Conservation (phyloP, 2,113 vertebrate species). For the Gallinago jamesoni region DNA sequence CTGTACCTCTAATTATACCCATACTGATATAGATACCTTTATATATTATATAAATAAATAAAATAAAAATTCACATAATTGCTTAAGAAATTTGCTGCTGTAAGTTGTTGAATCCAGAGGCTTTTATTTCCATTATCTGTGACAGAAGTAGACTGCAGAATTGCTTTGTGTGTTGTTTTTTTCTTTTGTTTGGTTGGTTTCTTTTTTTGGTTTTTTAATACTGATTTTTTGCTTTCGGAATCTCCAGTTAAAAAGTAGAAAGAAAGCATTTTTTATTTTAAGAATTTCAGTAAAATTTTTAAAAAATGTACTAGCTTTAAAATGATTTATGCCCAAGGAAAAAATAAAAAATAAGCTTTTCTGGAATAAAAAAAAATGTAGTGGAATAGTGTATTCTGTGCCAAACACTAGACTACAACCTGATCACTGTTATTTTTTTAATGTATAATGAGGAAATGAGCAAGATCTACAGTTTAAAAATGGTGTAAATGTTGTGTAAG, state of each 20-base stretch:
- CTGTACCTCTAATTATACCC: neutral
- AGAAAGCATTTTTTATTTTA: neutral
- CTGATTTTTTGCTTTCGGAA: neutral
- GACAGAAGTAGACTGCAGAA: neutral
- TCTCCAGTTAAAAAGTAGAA: neutral
- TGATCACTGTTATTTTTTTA: neutral
- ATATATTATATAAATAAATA: neutral
- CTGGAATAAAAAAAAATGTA: neutral
- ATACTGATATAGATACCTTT: neutral
- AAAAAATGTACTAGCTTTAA: neutral
- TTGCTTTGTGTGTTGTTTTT: neutral
- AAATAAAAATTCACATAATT: neutral
- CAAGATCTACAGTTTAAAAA: neutral
- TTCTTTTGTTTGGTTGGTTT: neutral
- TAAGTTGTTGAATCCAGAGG: neutral
- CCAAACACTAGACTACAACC: neutral
- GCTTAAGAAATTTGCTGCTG: neutral
- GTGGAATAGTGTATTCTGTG: neutral
- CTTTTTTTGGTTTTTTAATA: neutral
- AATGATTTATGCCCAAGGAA: neutral
- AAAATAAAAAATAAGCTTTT: neutral
- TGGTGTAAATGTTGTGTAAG: neutral
- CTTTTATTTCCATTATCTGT: neutral
- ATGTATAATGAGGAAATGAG: neutral
- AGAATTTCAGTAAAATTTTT: neutral